These are phyloP conservation scores for Trachemys scripta DNA, from an alignment of 2,113 vertebrate genomes.

Conservation along the genomic window DNA sequence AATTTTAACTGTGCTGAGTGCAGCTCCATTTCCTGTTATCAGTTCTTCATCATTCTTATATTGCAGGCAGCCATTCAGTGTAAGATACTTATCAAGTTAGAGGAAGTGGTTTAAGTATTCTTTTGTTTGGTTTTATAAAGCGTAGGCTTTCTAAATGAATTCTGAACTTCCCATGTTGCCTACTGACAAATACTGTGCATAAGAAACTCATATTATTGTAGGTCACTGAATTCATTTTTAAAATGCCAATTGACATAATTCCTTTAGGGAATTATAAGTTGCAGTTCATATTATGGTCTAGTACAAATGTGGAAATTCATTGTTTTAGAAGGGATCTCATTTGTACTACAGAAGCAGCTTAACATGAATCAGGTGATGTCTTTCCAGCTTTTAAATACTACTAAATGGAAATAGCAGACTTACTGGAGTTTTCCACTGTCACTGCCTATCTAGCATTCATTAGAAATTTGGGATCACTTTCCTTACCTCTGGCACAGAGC, in stretches of 20 bases:
- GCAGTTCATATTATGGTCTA: slow-evolving; percentile 80
- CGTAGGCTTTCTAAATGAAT: slow-evolving; percentile 59
- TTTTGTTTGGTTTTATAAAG: slow-evolving; percentile 65
- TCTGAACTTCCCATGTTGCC: slow-evolving; percentile 73
- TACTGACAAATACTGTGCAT: slow-evolving; percentile 82
- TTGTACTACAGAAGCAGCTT: slow-evolving; percentile 46
- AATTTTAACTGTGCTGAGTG: slow-evolving; percentile 13
- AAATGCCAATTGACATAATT: slow-evolving; percentile 90
- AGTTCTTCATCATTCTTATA: slow-evolving; percentile 15
- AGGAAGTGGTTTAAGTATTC: slow-evolving; percentile 51
- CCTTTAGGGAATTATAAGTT: slow-evolving; percentile 84
- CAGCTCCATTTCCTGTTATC: neutral
- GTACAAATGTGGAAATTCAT: slow-evolving; percentile 83
- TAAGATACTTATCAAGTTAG: slow-evolving; percentile 35
- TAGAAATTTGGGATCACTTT: neutral
- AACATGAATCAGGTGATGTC: slow-evolving; percentile 32
- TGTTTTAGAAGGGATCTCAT: slow-evolving; percentile 68
- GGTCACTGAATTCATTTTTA: slow-evolving; percentile 96
- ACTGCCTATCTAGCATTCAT: neutral
- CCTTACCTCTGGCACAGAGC: neutral
- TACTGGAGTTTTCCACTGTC: slow-evolving; percentile 1
- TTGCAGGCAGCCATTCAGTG: slow-evolving; percentile 10
- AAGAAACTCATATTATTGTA: slow-evolving; percentile 90
- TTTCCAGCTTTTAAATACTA: slow-evolving; percentile 53
- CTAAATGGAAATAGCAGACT: slow-evolving; percentile 44